phyloP scores from a whole-genome alignment of 2,113 vertebrate genomes.

The Hippocampus zosterae region DNA sequence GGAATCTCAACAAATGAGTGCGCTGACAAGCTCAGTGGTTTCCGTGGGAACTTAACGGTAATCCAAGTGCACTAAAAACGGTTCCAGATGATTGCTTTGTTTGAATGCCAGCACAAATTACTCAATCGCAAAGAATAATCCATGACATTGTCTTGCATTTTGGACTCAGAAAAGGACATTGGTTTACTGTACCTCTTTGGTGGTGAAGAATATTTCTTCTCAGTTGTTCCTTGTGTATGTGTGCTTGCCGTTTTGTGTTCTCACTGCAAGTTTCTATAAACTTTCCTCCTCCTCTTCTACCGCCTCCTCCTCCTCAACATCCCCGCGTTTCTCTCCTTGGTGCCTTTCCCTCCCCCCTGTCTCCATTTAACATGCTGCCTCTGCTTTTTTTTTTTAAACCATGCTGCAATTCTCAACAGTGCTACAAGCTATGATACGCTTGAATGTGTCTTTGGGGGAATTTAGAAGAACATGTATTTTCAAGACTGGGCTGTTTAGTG shows the following conservation, averaged over 20 bases:
- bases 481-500: background rate
- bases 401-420: slow-evolving; percentile 11
- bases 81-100: background rate
- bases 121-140: background rate
- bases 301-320: slow-evolving; percentile 67
- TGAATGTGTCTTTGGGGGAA: slow-evolving; percentile 22
- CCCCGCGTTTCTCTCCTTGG: slow-evolving; percentile 33
- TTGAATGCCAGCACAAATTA: background rate
- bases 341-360: slow-evolving; percentile 36
- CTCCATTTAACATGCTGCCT: slow-evolving; percentile 10
- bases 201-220: slow-evolving; percentile 5
- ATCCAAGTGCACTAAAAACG: background rate
- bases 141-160: background rate
- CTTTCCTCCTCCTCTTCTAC: slow-evolving; percentile 22
- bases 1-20: background rate
- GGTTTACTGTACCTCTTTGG: slow-evolving; percentile 48
- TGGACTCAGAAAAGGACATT: background rate
- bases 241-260: slow-evolving; percentile 25
- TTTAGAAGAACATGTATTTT: slow-evolving; percentile 30
- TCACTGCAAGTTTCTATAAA: slow-evolving; percentile 42
- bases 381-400: slow-evolving; percentile 12
- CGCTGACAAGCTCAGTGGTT: slow-evolving; percentile 21
- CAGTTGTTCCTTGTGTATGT: slow-evolving; percentile 19
- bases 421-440: background rate
- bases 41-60: slow-evolving; percentile 50